Base-by-base conservation (phyloP, 2,113 vertebrate genomes). In the Cygnus atratus region DNA sequence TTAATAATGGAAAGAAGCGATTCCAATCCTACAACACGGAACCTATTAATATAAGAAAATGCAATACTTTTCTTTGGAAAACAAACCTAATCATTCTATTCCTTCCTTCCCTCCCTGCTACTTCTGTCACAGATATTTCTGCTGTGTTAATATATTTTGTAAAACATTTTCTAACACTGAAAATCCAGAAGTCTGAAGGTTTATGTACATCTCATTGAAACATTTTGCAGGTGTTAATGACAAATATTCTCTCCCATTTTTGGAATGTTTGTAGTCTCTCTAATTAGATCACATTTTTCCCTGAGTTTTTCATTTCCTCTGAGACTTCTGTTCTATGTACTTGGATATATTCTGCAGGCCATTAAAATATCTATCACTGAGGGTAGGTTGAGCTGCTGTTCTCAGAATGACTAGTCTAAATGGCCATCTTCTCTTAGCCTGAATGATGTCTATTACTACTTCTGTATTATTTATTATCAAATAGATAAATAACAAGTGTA, bases 271-370 rank as follows among this genome's bases (percentile, higher is more conserved):
- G 66, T 67, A 88, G 90, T 92, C 0, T 18, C 63, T 94, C 94
- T 97, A 96, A 97, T 97, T 96, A 83, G 87, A 74, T 90, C 57
- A 31, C 96, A 91, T 94, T 90, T 96, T 93, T 72, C 44, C 61
- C 33, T 7, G 57, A 88, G 83, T 78, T 73, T 87, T 94, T 95
- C 0, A 84, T 95, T 97, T 95, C 86, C 80, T 94, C 84, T 92
- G 93, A 95, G 72, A 20, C 24, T 86, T 92, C 55, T 96, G 70
- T 89, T 89, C 61, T 88, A 33, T 0, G 1, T 78, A 67, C 62
- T 80, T 74, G 81, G 55, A 92, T 92, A 71, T 78, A 86, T 92
- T 96, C 76, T 92, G 26, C 50, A 92, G 43, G n/a, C 46, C 85
- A 85, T 95, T 94, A 95, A 97, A 95, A 57, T 68, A 90, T 46